A percentile compares a stretch with the other conserved stretches of the same genome.
Evolutionary conservation across 2,113 vertebrate genomes (phyloP).

Genomic region (Lagenorhynchus albirostris): DNA sequence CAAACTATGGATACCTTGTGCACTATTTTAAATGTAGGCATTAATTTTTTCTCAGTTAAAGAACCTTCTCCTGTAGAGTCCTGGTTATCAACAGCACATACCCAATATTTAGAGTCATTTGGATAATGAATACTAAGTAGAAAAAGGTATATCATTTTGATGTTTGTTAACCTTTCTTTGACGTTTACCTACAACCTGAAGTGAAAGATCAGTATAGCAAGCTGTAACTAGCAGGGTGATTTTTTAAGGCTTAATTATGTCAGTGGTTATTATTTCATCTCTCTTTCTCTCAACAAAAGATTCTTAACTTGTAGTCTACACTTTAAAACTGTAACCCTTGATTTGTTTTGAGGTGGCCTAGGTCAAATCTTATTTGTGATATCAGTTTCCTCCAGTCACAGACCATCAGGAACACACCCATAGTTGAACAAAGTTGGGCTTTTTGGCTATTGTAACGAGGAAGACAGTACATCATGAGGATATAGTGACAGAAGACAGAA

Average conservation of each 20-base stretch:
- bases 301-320: neutral
- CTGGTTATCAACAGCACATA: slow-evolving; percentile 15
- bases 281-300: neutral
- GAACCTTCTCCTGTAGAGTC: neutral
- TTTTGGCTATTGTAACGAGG: neutral
- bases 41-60: slow-evolving; percentile 8
- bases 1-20: neutral
- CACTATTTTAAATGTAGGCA: neutral
- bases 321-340: slow-evolving; percentile 6
- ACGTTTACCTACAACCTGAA: slow-evolving; percentile 29
- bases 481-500: neutral
- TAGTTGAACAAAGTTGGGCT: neutral
- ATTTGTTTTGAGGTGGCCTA: neutral
- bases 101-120: slow-evolving; percentile 24
- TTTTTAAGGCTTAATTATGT: slow-evolving; percentile 10
- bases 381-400: neutral
- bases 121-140: slow-evolving; percentile 5
- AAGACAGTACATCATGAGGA: neutral
- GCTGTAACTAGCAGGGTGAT: neutral
- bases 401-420: neutral
- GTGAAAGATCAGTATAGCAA: slow-evolving; percentile 1
- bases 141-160: neutral
- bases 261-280: neutral
- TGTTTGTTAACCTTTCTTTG: slow-evolving; percentile 43
- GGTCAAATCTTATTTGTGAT: neutral